Conservation (phyloP, 1,140 invertebrate genomes). For the Papilio polytes region DNA sequence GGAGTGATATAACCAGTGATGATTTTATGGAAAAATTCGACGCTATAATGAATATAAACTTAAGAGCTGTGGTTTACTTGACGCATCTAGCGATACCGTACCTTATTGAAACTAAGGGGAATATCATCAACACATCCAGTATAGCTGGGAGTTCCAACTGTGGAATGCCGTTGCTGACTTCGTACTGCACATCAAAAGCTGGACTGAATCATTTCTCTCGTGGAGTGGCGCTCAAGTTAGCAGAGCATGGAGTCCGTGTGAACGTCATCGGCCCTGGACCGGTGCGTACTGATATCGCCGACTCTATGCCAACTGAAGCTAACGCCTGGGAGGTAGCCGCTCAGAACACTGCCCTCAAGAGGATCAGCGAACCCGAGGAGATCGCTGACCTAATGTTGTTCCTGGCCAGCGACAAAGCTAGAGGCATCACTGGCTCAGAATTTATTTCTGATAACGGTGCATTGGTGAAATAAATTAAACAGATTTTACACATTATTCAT, state of each 20-base stretch:
- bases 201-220: slow-evolving; percentile 41
- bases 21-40: slow-evolving; percentile 17
- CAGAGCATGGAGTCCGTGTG: slow-evolving; percentile 41
- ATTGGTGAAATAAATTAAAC: slow-evolving; percentile 25
- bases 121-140: slow-evolving; percentile 48
- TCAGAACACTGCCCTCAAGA: not conserved
- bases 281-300: not conserved
- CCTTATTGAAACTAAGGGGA: slow-evolving; percentile 47
- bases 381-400: slow-evolving; percentile 38
- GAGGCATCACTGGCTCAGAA: slow-evolving; percentile 39
- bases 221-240: slow-evolving; percentile 39
- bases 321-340: not conserved
- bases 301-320: not conserved
- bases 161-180: not conserved
- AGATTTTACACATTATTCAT: not conserved
- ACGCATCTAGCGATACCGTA: slow-evolving; percentile 40
- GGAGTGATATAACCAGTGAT: not conserved
- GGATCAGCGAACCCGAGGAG: slow-evolving; percentile 24
- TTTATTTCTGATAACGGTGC: slow-evolving; percentile 39
- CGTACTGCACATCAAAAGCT: slow-evolving; percentile 42
- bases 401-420: slow-evolving; percentile 40
- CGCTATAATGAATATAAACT: not conserved
- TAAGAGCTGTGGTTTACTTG: slow-evolving; percentile 29
- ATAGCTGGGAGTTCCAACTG: not conserved
- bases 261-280: slow-evolving; percentile 17